A percentile compares a stretch with the other conserved stretches of the same genome.
Evolutionary conservation across 2,797 vertebrate species (phyloP).

Genomic region (Acrossocheilus fasciatus): DNA sequence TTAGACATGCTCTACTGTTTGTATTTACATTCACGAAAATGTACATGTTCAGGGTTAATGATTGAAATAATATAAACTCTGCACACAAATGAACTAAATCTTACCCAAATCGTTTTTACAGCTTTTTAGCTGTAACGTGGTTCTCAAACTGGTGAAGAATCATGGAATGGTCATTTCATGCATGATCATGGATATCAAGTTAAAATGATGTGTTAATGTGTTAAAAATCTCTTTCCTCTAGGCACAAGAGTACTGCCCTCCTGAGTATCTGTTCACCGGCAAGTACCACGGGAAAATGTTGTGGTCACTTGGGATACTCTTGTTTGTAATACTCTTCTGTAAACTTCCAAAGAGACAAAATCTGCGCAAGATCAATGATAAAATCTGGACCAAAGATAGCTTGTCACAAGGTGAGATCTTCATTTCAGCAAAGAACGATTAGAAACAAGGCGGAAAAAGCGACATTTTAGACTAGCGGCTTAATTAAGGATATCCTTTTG

Average conservation of each 20-base stretch:
- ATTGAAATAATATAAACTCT: no score
- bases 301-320: neutral
- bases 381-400: neutral
- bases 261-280: neutral
- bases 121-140: neutral
- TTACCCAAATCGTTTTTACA: neutral
- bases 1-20: neutral
- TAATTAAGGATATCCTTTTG: no score
- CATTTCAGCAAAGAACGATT: neutral
- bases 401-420: neutral
- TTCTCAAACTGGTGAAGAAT: neutral
- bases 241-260: neutral
- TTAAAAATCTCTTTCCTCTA: neutral
- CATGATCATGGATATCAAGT: neutral
- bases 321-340: neutral
- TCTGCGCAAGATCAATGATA: neutral
- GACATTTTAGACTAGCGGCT: no score
- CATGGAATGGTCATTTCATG: neutral
- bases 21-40: no score
- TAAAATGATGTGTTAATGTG: neutral
- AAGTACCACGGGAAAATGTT: neutral
- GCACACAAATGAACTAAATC: no score
- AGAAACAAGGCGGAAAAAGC: no score
- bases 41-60: no score
- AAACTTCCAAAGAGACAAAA: neutral